phyloP scores from a whole-genome alignment of 2,797 vertebrate genomes.

The Ptychadena robeensis region DNA sequence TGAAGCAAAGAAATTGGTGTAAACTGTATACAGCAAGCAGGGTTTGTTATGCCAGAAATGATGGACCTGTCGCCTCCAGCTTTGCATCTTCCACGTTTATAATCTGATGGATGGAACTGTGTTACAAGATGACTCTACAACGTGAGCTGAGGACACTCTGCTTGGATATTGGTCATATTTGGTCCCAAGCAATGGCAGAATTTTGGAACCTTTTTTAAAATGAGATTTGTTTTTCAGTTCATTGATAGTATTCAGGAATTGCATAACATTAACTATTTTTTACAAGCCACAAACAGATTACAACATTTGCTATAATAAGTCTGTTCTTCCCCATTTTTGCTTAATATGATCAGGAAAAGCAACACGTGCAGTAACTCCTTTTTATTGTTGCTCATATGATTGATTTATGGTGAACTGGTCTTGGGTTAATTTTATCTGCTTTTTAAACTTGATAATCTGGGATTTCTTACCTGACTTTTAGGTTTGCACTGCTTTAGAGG shows the following conservation, averaged over 20 bases:
- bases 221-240: constrained; percentile 39
- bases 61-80: constrained; percentile 22
- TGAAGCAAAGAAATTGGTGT: constrained; percentile 93
- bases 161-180: not conserved
- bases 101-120: constrained; percentile 64
- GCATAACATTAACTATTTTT: not conserved
- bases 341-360: constrained; percentile 6
- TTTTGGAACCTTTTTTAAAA: constrained; percentile 38
- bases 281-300: not conserved
- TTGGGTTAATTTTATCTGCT: constrained; percentile 48
- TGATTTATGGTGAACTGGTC: constrained; percentile 34
- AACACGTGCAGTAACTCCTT: not conserved
- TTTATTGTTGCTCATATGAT: not conserved
- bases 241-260: constrained; percentile 6
- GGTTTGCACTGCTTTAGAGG: constrained; percentile 35
- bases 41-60: constrained; percentile 32
- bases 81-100: constrained; percentile 57
- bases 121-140: constrained; percentile 19
- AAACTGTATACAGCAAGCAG: constrained; percentile 57
- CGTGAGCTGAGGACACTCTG: constrained; percentile 33
- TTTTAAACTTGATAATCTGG: constrained; percentile 28
- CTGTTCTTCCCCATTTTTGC: not conserved
- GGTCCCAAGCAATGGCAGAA: constrained; percentile 19
- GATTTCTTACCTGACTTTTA: constrained; percentile 6
- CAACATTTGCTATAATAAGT: not conserved